Evolutionary conservation across 2,113 vertebrate genomes (phyloP).

Genomic region (Petroica traversi): DNA sequence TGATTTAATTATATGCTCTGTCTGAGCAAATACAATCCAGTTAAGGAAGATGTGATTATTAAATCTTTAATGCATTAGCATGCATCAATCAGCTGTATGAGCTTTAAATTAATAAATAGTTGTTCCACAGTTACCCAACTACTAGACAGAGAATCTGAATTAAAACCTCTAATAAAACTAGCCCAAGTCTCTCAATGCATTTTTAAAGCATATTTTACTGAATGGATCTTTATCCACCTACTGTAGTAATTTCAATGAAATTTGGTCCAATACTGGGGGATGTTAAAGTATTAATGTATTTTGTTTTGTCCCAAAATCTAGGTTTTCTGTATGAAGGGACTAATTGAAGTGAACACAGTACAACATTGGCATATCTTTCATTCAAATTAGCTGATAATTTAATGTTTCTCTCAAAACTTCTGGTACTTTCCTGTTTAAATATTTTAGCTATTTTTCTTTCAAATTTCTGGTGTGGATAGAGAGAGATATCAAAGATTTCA

Average conservation of each 20-base stretch:
- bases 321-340: background rate
- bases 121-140: conserved; percentile 17
- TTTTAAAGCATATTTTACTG: conserved; percentile 4
- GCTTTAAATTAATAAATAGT: conserved; percentile 55
- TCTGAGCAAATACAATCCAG: conserved; percentile 44
- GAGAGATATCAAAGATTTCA: background rate
- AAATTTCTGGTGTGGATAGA: background rate
- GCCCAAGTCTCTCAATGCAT: background rate
- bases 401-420: background rate
- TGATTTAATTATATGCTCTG: conserved; percentile 58
- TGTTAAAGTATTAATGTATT: background rate
- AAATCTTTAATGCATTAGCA: conserved; percentile 34
- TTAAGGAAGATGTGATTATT: conserved; percentile 53
- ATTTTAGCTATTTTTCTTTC: background rate
- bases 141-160: background rate
- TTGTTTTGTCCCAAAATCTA: background rate
- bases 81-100: conserved; percentile 14
- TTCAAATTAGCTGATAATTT: background rate
- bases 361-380: background rate
- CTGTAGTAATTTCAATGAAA: background rate
- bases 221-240: background rate
- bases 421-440: background rate
- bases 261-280: background rate
- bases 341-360: background rate
- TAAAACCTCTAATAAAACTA: conserved; percentile 38